Evolutionary conservation across 2,888 invertebrate genomes (phyloP).

Genomic region (Dorcus parallelipipedus): DNA sequence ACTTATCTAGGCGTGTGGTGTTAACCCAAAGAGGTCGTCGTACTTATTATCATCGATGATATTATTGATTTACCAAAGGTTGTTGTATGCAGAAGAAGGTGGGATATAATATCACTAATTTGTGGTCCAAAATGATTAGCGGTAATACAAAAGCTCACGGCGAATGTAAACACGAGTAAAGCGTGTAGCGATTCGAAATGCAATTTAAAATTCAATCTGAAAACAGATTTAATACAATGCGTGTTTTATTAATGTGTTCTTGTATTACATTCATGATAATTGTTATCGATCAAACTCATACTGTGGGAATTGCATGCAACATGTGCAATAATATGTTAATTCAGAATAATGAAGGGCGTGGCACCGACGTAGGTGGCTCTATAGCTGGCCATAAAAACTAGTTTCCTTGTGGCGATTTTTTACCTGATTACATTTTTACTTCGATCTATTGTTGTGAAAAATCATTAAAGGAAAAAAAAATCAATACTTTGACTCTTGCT

Average conservation of each 20-base stretch:
- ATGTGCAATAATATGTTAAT: conserved; percentile 26
- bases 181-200: no score
- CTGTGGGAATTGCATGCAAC: conserved; percentile 22
- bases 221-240: neutral
- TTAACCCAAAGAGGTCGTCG: no score
- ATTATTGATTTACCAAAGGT: no score
- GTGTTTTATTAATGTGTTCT: conserved; percentile 3
- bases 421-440: neutral
- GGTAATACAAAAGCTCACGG: no score
- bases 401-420: conserved; percentile 12
- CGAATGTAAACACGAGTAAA: no score
- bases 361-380: conserved; percentile 24
- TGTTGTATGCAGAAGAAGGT: no score
- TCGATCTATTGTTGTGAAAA: conserved; percentile 1
- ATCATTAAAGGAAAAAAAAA: neutral
- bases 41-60: no score
- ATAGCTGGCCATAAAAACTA: conserved; percentile 16
- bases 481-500: neutral
- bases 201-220: no score
- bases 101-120: no score
- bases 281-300: conserved; percentile 16
- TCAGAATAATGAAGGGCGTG: conserved; percentile 28
- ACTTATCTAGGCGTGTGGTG: no score
- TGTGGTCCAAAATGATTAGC: no score
- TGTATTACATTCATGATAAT: conserved; percentile 12